These are phyloP conservation scores for Branchipolynoe longqiensis DNA, from an alignment of 2,888 invertebrate genomes.

Conservation along the genomic window DNA sequence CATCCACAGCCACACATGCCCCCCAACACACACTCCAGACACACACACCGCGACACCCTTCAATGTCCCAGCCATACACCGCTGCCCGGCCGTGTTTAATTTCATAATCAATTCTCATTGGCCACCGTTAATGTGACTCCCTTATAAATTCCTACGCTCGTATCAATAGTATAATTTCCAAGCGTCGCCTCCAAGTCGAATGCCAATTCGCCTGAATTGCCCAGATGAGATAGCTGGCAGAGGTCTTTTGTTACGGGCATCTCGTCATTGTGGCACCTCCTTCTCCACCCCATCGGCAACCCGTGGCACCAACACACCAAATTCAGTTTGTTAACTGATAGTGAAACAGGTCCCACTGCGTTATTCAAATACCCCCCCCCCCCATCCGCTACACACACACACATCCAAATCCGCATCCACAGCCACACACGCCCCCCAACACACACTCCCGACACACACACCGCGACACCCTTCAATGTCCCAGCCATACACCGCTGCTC, in stretches of 20 bases:
- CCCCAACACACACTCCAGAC: no score
- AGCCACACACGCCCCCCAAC: no score
- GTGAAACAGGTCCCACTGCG: no score
- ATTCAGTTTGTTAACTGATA: no score
- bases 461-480: not conserved
- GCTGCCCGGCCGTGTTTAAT: conserved; percentile 55
- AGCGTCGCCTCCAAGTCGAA: conserved; percentile 23
- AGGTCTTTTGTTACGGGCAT: not conserved
- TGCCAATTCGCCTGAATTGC: conserved; percentile 54
- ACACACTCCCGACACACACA: no score
- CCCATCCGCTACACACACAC: no score
- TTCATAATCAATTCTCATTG: conserved; percentile 46
- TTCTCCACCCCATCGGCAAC: not conserved
- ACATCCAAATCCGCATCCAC: no score
- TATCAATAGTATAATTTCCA: conserved; percentile 60
- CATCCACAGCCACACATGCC: no score
- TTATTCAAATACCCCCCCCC: no score
- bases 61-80: not conserved
- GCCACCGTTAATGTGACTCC: conserved; percentile 36
- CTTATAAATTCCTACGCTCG: conserved; percentile 53
- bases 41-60: not conserved
- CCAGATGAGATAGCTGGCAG: conserved; percentile 40
- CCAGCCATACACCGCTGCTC: not conserved
- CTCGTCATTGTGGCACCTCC: not conserved
- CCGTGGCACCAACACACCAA: no score